These are phyloP conservation scores for Xanthorhoe designata DNA, from an alignment of 2,888 invertebrate genomes.

Conservation along the genomic window DNA sequence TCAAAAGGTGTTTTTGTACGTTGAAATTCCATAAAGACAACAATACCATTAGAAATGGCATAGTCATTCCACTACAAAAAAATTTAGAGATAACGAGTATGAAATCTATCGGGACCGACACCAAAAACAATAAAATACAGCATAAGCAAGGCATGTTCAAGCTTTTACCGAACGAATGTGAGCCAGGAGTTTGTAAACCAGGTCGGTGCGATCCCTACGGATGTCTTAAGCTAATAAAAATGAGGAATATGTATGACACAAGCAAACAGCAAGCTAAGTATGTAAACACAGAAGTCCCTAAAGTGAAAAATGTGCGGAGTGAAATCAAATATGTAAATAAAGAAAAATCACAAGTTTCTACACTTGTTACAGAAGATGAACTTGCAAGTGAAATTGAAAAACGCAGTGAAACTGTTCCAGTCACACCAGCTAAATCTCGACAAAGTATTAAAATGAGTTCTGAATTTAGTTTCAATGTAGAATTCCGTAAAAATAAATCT, in stretches of 20 bases:
- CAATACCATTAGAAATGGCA: conserved; percentile 21
- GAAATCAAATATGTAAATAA: background rate
- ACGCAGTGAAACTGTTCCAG: background rate
- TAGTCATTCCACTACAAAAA: conserved; percentile 8
- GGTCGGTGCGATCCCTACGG: conserved; percentile 49
- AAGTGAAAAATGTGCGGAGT: conserved; percentile 1
- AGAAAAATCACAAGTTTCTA: background rate
- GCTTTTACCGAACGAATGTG: conserved; percentile 50
- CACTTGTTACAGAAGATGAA: background rate
- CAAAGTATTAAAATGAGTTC: conserved; percentile 44
- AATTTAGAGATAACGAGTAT: background rate
- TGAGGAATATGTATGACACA: conserved; percentile 7
- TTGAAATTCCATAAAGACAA: conserved; percentile 34
- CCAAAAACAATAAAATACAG: background rate
- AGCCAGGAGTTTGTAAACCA: conserved; percentile 51
- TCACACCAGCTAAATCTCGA: conserved; percentile 19
- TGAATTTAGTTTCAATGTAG: conserved; percentile 45
- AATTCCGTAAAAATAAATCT: conserved; percentile 45
- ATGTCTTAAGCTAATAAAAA: conserved; percentile 38
- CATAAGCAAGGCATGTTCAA: conserved; percentile 13
- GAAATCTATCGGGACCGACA: conserved; percentile 25
- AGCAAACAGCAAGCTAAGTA: background rate
- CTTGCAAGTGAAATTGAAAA: background rate
- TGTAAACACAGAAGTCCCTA: conserved; percentile 5
- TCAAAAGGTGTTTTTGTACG: conserved; percentile 37